Evolutionary conservation across 1,140 invertebrate genomes (phyloP), one percentile per base, ranked within the genome.

Genomic region (Triops cancriformis): DNA sequence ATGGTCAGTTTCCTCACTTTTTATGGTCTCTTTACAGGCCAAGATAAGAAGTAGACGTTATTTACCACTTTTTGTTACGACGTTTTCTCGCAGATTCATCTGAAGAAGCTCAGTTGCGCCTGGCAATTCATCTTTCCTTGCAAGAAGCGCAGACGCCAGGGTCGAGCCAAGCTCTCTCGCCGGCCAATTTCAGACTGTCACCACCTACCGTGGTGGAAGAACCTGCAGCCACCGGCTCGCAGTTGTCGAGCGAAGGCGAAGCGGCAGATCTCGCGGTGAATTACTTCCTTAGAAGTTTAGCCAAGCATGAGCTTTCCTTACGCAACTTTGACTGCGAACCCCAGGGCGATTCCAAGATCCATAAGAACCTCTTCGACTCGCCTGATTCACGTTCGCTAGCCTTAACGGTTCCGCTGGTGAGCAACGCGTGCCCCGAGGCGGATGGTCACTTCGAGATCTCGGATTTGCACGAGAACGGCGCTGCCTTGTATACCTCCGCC

Each of bases 401-500:
- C 28, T 26, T 75, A 27, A 4, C 1, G 26, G 23, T 42, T 4
- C 26, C 37, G 31, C 31, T 64, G 9, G 42, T 26, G 0, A 76
- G 18, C 64, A 41, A 51, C 11, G 64, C 27, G 7, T 64, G 64
- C 14, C 51, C 82, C 72, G 82, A 83, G 1, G 86, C 87, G 81
- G 87, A 88, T 80, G 87, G 87, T 0, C 82, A 85, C 43, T 88
- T 88, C 81, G 84, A 86, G 80, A 87, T 87, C 77, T 85, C 86
- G 9, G 87, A 88, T 81, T 85, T 88, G 23, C 87, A 88, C 79
- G 84, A 86, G 80, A 85, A 85, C 73, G 51, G 51, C 14, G 83
- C 81, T 23, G 80, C 82, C 11, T 83, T 85, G 72, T 81, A 81
- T 41, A 45, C 77, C 23, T 78, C 77, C n/a, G 73, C 77, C 42